These are phyloP conservation scores for Carcharodon carcharias DNA, from an alignment of 2,797 vertebrate genomes.

Conservation along the genomic window DNA sequence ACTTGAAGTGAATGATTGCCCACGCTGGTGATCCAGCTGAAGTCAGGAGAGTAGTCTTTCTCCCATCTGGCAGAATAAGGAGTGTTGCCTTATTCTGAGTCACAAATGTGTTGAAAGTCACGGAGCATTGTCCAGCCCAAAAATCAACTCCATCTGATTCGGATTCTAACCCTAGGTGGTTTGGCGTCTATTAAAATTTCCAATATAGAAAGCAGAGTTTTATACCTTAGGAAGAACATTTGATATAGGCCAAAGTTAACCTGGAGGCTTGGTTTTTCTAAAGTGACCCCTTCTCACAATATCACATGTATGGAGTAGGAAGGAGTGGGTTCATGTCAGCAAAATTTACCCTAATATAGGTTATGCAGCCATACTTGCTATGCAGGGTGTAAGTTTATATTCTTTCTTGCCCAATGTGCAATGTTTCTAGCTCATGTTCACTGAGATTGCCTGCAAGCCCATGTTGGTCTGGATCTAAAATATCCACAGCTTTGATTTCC, in stretches of 20 bases:
- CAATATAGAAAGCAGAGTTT: neutral
- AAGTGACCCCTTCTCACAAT: neutral
- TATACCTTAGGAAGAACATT: neutral
- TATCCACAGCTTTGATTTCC: neutral
- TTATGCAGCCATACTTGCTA: neutral
- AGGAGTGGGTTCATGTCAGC: neutral
- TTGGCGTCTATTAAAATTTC: neutral
- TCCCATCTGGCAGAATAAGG: neutral
- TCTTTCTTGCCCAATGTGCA: neutral
- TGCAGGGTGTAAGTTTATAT: too few relatives aligned
- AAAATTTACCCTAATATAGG: neutral
- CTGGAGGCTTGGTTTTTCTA: neutral
- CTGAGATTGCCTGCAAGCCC: neutral
- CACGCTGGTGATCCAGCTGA: neutral
- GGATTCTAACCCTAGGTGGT: neutral
- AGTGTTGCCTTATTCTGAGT: neutral
- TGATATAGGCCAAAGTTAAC: neutral
- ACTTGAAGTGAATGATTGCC: neutral
- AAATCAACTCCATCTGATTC: neutral
- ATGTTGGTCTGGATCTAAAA: neutral
- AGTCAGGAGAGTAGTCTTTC: neutral
- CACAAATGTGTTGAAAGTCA: neutral
- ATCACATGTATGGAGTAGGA: neutral
- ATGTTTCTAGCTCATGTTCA: neutral
- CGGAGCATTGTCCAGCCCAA: neutral